Evolutionary conservation across 2,888 invertebrate genomes (phyloP).

Genomic region (Drosophila incognita): DNA sequence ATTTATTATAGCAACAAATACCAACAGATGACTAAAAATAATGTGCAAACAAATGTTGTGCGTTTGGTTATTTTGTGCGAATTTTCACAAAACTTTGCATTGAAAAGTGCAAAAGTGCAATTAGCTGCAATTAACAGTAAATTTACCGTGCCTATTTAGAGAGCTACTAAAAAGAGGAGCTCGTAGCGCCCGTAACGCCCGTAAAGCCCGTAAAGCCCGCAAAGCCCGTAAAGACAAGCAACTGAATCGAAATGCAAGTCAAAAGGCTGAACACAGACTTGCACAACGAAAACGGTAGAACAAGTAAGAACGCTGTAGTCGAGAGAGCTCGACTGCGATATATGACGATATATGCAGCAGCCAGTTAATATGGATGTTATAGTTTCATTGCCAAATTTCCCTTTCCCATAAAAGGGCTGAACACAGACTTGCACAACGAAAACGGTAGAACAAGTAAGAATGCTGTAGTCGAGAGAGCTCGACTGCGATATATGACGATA

Average conservation of each 20-base stretch:
- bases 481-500: too few relatives aligned
- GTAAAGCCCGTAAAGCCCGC: too few relatives aligned
- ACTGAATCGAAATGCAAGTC: background rate
- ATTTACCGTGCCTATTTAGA: constrained; percentile 39
- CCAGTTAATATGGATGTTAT: too few relatives aligned
- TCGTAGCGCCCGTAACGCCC: background rate
- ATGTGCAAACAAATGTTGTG: constrained; percentile 8
- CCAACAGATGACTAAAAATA: background rate
- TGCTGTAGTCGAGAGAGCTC: too few relatives aligned
- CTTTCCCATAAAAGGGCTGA: background rate
- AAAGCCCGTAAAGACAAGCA: background rate
- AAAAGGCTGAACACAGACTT: background rate
- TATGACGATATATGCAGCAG: background rate
- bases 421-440: too few relatives aligned
- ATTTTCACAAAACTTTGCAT: constrained; percentile 68
- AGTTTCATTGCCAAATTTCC: too few relatives aligned
- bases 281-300: too few relatives aligned
- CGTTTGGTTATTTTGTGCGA: constrained; percentile 74
- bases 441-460: too few relatives aligned
- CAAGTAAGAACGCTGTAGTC: too few relatives aligned
- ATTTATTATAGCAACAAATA: background rate
- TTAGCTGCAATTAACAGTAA: constrained; percentile 73
- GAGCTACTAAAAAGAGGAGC: constrained; percentile 43
- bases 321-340: too few relatives aligned
- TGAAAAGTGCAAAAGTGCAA: constrained; percentile 73